phyloP scores from a whole-genome alignment of 2,113 vertebrate genomes.

The Calcarius ornatus region DNA sequence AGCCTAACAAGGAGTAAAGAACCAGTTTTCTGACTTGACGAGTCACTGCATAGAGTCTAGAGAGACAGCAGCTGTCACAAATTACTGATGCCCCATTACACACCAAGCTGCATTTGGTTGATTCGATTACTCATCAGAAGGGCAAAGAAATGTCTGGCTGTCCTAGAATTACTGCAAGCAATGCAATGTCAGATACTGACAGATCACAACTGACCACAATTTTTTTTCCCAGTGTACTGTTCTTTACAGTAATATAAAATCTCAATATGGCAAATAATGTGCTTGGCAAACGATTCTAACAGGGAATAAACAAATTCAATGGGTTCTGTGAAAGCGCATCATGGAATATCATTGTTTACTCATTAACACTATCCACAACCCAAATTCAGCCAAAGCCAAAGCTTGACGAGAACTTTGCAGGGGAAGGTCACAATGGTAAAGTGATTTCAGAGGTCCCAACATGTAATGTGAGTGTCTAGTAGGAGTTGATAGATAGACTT shows the following conservation, averaged over 20 bases:
- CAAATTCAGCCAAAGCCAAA: background rate
- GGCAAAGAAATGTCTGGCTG: conserved; percentile 2
- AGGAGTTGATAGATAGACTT: background rate
- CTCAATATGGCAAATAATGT: background rate
- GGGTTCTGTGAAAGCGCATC: background rate
- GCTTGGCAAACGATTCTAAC: background rate
- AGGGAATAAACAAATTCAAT: background rate
- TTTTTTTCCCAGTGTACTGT: background rate
- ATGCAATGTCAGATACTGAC: background rate
- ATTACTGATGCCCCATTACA: conserved; percentile 44
- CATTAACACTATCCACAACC: background rate
- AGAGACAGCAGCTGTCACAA: conserved; percentile 49
- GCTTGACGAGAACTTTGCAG: background rate
- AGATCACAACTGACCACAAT: background rate
- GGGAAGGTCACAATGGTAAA: background rate
- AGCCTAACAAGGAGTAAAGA: background rate
- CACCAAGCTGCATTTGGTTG: conserved; percentile 33
- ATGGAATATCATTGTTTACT: background rate
- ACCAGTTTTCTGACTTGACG: background rate
- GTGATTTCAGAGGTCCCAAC: background rate
- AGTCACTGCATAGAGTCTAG: background rate
- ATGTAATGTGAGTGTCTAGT: accelerated
- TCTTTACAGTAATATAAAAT: background rate
- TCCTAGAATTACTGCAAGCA: conserved; percentile 22
- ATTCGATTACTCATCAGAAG: conserved; percentile 28